Conservation (phyloP, 2,888 invertebrate species). For the Blomia tropicalis region DNA sequence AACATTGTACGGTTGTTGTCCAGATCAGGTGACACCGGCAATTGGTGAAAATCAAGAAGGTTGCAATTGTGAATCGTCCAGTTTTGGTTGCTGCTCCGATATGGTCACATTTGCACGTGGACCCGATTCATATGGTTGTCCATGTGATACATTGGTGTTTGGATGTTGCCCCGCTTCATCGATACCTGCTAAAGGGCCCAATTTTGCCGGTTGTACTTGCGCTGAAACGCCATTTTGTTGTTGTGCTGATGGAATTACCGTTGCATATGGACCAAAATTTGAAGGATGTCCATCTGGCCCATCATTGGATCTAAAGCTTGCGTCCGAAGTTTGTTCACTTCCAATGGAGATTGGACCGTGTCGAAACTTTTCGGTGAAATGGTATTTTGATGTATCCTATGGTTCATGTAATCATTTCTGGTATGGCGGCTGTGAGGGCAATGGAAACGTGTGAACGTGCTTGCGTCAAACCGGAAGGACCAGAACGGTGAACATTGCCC, state of each 20-base stretch:
- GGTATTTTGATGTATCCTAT: slow-evolving; percentile 70
- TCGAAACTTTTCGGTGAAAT: slow-evolving; percentile 61
- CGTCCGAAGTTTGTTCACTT: slow-evolving; percentile 28
- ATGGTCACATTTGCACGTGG: slow-evolving; percentile 45
- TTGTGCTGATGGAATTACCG: slow-evolving; percentile 63
- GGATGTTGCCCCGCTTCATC: slow-evolving; percentile 43
- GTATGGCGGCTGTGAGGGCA: slow-evolving; percentile 83
- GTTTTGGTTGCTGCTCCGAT: slow-evolving; percentile 38
- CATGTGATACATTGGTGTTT: slow-evolving; percentile 37
- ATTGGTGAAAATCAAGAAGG: slow-evolving; percentile 60
- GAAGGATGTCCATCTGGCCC: slow-evolving; percentile 35
- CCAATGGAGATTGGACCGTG: slow-evolving; percentile 41
- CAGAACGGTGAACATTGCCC: slow-evolving; percentile 58
- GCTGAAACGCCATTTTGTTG: slow-evolving; percentile 56
- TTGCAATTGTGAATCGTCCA: slow-evolving; percentile 44
- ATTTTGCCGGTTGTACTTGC: slow-evolving; percentile 55
- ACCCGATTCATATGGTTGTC: slow-evolving; percentile 38
- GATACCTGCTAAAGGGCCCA: slow-evolving; percentile 54
- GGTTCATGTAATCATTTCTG: slow-evolving; percentile 82
- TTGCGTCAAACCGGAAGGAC: slow-evolving; percentile 42
- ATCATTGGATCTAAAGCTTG: slow-evolving; percentile 32
- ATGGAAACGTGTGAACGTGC: slow-evolving; percentile 67
- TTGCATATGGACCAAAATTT: slow-evolving; percentile 57
- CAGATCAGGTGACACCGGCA: slow-evolving; percentile 50
- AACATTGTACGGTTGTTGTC: slow-evolving; percentile 39